phyloP scores from a whole-genome alignment of 2,113 vertebrate genomes.

The Vulpes lagopus region DNA sequence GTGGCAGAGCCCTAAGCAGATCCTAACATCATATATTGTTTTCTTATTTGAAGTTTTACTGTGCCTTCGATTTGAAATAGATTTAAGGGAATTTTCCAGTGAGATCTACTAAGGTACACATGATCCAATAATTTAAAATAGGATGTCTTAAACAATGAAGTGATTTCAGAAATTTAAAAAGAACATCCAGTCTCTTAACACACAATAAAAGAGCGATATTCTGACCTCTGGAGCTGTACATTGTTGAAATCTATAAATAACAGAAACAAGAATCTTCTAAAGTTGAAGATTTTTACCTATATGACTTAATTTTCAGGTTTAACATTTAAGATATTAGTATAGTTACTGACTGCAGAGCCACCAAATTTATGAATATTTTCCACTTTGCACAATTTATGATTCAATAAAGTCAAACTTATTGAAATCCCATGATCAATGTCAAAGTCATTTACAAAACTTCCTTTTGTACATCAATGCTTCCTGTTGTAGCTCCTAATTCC shows the following conservation, averaged over 20 bases:
- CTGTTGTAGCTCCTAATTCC: conserved; percentile 81
- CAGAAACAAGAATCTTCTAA: not conserved
- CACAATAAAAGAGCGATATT: not conserved
- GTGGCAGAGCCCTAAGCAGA: not conserved
- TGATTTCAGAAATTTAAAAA: conserved; percentile 31
- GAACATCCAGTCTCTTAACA: not conserved
- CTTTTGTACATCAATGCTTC: conserved; percentile 80
- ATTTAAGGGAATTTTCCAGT: not conserved
- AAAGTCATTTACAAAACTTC: conserved; percentile 77
- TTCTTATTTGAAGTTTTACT: conserved; percentile 28
- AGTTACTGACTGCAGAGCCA: not conserved
- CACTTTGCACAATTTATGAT: conserved; percentile 62
- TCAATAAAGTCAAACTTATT: conserved; percentile 80
- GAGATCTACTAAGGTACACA: not conserved
- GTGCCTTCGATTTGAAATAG: conserved; percentile 25
- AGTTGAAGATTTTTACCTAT: conserved; percentile 9
- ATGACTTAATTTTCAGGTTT: not conserved
- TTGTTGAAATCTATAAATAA: not conserved
- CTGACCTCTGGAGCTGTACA: not conserved
- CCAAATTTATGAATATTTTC: conserved; percentile 71
- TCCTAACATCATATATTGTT: not conserved
- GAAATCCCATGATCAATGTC: conserved; percentile 78
- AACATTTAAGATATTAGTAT: not conserved
- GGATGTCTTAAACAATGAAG: not conserved
- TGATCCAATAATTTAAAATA: not conserved